Percentiles rank a stretch among this genome's conserved stretches.
These are phyloP conservation scores for Solenopsis invicta DNA, from an alignment of 1,140 invertebrate species.

Conservation along the genomic window DNA sequence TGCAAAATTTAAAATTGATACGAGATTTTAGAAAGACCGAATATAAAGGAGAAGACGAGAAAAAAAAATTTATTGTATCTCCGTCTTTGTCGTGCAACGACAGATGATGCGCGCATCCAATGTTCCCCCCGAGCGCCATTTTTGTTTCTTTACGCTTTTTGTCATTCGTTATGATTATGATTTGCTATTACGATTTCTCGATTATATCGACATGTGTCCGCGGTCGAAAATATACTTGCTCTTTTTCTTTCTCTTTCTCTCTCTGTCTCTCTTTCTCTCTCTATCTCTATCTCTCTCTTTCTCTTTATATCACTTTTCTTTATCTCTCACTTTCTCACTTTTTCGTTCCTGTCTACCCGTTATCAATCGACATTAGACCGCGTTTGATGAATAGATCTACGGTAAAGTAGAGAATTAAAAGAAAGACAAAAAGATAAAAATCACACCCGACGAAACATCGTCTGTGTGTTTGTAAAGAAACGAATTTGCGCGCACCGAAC, in stretches of 20 bases:
- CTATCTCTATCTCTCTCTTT: conserved; percentile 13
- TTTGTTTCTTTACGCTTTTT: conserved; percentile 80
- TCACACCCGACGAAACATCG: conserved; percentile 59
- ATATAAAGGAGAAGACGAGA: not conserved
- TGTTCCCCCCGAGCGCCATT: conserved; percentile 71
- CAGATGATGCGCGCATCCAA: conserved; percentile 46
- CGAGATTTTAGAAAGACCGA: not conserved
- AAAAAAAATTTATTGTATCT: not conserved
- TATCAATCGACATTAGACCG: conserved; percentile 25
- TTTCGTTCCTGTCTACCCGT: conserved; percentile 39
- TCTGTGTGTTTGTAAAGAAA: conserved; percentile 81
- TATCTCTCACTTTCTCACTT: conserved; percentile 48
- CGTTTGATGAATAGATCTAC: conserved; percentile 59
- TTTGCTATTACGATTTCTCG: conserved; percentile 71
- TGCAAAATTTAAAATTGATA: conserved; percentile 3
- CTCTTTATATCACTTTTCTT: conserved; percentile 20
- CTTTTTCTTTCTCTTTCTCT: not conserved
- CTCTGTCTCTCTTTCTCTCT: conserved; percentile 48
- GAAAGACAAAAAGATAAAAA: conserved; percentile 61
- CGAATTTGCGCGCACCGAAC: conserved; percentile 86
- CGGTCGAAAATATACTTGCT: conserved; percentile 44
- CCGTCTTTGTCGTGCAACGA: conserved; percentile 33
- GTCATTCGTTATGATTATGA: conserved; percentile 77
- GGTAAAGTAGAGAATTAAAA: conserved; percentile 35
- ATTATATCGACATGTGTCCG: conserved; percentile 30